phyloP scores from a whole-genome alignment of 1,140 invertebrate species.

The Drosophila aff. region DNA sequence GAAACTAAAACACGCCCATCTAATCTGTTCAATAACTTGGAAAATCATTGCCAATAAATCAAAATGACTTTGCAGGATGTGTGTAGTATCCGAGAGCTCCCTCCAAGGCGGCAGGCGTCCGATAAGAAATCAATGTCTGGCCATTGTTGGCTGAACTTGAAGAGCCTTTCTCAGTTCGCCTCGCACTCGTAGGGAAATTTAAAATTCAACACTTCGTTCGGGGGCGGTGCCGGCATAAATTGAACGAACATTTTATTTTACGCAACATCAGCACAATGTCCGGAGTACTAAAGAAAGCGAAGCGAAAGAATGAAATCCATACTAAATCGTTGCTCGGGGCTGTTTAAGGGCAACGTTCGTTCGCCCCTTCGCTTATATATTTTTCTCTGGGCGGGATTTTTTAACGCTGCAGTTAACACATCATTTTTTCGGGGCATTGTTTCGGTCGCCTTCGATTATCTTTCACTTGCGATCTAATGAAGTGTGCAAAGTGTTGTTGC shows the following conservation, averaged over 20 bases:
- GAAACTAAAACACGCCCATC: constrained; percentile 71
- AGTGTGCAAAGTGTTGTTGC: constrained; percentile 71
- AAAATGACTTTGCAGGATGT: constrained; percentile 80
- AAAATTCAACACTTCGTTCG: constrained; percentile 63
- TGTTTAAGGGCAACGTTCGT: constrained; percentile 29
- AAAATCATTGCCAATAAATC: constrained; percentile 84
- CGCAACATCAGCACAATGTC: constrained; percentile 74
- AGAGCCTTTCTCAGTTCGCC: constrained; percentile 42
- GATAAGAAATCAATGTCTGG: constrained; percentile 46
- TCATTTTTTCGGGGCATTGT: constrained; percentile 68
- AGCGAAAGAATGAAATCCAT: constrained; percentile 13
- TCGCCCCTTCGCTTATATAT: constrained; percentile 15
- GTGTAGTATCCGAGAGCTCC: constrained; percentile 44
- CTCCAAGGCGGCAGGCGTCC: constrained; percentile 29
- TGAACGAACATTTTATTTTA: constrained; percentile 61
- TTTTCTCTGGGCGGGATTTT: constrained; percentile 47
- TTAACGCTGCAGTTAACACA: constrained; percentile 78
- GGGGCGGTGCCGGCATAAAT: constrained; percentile 62
- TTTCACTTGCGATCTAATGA: constrained; percentile 81
- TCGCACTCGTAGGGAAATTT: constrained; percentile 51
- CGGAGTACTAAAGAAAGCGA: not conserved
- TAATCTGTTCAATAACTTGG: constrained; percentile 84
- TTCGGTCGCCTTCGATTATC: constrained; percentile 68
- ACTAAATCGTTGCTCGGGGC: constrained; percentile 9
- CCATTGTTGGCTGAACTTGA: constrained; percentile 31